Evolutionary conservation across 1,140 invertebrate genomes (phyloP).

Genomic region (Heliconius congener): DNA sequence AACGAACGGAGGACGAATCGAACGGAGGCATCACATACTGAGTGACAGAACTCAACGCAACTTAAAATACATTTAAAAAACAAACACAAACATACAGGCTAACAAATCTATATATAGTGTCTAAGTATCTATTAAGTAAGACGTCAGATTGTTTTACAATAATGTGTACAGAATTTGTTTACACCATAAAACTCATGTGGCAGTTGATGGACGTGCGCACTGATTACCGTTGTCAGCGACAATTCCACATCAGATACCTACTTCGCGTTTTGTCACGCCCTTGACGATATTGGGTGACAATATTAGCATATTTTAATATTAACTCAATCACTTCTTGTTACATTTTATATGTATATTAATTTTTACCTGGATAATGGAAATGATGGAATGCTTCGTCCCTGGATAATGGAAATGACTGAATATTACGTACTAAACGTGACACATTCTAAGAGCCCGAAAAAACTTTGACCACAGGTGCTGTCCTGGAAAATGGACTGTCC

Average conservation of each 20-base stretch:
- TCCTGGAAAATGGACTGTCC: too few relatives aligned
- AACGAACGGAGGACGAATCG: too few relatives aligned
- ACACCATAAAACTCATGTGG: conserved; percentile 35
- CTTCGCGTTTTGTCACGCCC: conserved; percentile 20
- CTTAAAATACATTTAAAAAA: not conserved
- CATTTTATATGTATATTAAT: not conserved
- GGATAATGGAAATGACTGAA: too few relatives aligned
- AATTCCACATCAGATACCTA: conserved; percentile 26
- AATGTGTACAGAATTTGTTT: conserved; percentile 35
- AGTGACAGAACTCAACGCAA: too few relatives aligned
- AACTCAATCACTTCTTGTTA: not conserved
- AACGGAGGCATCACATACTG: too few relatives aligned
- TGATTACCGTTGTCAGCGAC: conserved; percentile 34
- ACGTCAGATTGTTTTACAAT: conserved; percentile 31
- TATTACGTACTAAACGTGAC: too few relatives aligned
- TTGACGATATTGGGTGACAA: conserved; percentile 19
- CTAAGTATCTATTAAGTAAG: conserved; percentile 5
- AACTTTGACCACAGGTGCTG: too few relatives aligned
- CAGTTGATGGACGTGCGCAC: conserved; percentile 37
- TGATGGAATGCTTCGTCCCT: too few relatives aligned
- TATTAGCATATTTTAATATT: conserved; percentile 15
- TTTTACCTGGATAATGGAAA: not conserved
- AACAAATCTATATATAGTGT: not conserved
- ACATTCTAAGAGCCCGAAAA: too few relatives aligned
- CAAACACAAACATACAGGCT: not conserved